Evolutionary conservation across 2,113 vertebrate genomes (phyloP), one percentile per base, ranked within the genome.

Genomic region (Podarcis raffonei): DNA sequence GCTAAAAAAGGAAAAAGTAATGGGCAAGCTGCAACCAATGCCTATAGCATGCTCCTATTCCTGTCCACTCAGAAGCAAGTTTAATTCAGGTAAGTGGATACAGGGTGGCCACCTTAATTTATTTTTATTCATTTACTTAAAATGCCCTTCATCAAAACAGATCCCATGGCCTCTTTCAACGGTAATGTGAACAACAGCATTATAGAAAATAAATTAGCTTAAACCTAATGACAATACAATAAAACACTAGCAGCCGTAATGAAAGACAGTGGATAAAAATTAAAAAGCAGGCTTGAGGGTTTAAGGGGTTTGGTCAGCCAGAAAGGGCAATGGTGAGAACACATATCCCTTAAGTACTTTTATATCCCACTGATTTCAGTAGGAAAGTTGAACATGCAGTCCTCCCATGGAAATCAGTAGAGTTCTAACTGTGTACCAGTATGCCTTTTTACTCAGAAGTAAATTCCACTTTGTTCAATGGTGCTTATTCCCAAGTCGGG

Each of bases 1-100:
- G 87, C 91, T 81, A 78, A 90, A 59, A 81, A 82, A 66, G 42
- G 6, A 22, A 22, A 76, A 76, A 62, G 59, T 62, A 62, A 4
- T 62, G 18, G 59, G 1, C 59, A 62, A 15, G 18, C 59, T 62
- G 3, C 59, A 18, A 8, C 3, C 59, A 4, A 35, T 37, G 74
- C 23, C 13, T 57, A 57, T 25, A 39, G 74, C 20, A 23, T 22
- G 48, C 27, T 78, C 76, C 76, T 22, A 76, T 39, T 5, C 35
- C 12, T 78, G 39, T 48, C 76, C 27, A 48, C 39, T 30, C 25
- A 27, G 5, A 79, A 27, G 42, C 30, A 27, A 53, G 48, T 79
- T 25, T 5, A 25, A 30, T 27, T 53, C 42, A 79, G 42, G 77
- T 79, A 48, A 79, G 39, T 53, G 25, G 42, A 5, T 5, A 30